Percentiles rank a stretch among this genome's conserved stretches.
Conservation (phyloP, 92 coral and sea anemone species). For the Zoanthus gigantus region DNA sequence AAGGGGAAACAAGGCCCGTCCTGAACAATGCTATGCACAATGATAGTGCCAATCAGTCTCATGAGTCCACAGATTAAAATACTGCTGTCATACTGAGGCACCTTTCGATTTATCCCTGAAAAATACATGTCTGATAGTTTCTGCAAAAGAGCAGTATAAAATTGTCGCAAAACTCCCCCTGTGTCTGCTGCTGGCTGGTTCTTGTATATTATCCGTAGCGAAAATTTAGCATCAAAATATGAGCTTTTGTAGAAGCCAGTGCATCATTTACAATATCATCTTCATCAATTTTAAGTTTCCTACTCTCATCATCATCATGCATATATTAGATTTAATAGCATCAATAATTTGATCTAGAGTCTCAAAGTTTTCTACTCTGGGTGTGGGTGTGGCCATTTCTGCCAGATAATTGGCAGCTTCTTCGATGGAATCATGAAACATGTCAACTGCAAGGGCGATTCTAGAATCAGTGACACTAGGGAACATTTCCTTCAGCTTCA, state of each 20-base stretch:
- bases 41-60: constrained; percentile 28
- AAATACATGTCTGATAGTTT: constrained; percentile 39
- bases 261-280: constrained; percentile 8
- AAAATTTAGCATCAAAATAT: constrained; percentile 1
- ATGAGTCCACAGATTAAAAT: constrained; percentile 37
- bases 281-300: constrained; percentile 7
- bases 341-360: not conserved
- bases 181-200: constrained; percentile 34
- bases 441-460: not conserved
- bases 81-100: constrained; percentile 20
- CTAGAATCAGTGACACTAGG: not conserved
- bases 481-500: too few relatives aligned
- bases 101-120: constrained; percentile 27
- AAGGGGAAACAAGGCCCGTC: constrained; percentile 44
- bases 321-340: not conserved
- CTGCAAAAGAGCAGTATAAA: constrained; percentile 21
- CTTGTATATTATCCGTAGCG: not conserved
- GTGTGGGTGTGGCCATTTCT: constrained; percentile 1
- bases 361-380: not conserved
- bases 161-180: constrained; percentile 27
- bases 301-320: constrained; percentile 21
- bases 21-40: constrained; percentile 7
- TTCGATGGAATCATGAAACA: not conserved
- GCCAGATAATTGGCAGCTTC: constrained; percentile 16
- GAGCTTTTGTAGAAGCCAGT: constrained; percentile 8